Base-by-base conservation (phyloP, 2,113 vertebrate genomes). In the Asarcornis scutulata region DNA sequence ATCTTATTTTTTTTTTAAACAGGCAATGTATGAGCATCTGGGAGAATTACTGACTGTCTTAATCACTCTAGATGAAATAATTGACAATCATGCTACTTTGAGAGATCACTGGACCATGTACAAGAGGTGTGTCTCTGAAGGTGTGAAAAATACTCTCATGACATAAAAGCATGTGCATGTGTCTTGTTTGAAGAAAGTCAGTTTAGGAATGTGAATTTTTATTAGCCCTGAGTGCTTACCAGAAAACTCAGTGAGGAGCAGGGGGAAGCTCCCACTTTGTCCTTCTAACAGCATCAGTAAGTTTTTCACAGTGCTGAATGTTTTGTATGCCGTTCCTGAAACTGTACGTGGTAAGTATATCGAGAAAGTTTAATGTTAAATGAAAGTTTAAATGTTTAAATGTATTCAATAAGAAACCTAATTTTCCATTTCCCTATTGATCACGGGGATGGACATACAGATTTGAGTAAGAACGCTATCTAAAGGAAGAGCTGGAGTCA, bases 61-160 rank as follows among this genome's bases (percentile, higher is more conserved):
- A 89, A 98, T 99, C 62, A 99, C 99, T 10, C 96, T 99, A 73
- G 99, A 99, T 98, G 99, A 99, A 97, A 99, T 99, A 77, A 98
- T 99, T 97, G 99, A 99, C 94, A 99, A 99, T 97, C 99, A 99
- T 32, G 94, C 98, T 84, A 99, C 99, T 0, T 96, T 99, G 66
- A 99, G 99, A 96, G 99, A 99, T 83, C 99, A 99, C 96, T 99
- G 99, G 99, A 99, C 99, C 91, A 99, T 99, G 99, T 99, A 99
- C 96, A 99, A 99, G 98, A 99, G 99, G 99, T 99, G 42, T 89
- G 96, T 88, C 46, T 87, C n/a, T 79, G 72, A 66, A 74, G 60
- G 25, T 86, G 73, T 91, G 32, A 68, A 90, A 84, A 89, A 50
- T 71, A 53, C 7, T 91, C 27, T 27, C 56, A 31, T 42, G 79